Evolutionary conservation across 2,113 vertebrate genomes (phyloP).

Genomic region (Marmota flaviventris): DNA sequence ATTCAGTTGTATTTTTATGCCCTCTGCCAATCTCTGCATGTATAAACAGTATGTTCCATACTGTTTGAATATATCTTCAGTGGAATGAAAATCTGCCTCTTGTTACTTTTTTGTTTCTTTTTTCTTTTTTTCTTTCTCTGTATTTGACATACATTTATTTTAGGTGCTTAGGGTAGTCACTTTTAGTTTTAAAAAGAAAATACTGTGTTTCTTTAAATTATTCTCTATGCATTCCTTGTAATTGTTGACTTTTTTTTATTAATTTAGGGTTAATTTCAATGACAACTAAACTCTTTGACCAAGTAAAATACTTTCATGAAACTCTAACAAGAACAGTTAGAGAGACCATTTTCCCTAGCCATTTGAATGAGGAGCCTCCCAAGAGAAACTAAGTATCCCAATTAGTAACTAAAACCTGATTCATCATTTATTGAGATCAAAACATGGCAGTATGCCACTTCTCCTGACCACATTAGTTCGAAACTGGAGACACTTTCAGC

Average conservation of each 20-base stretch:
- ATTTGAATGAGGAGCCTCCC: not conserved
- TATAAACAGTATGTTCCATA: not conserved
- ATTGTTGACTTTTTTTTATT: slow-evolving; percentile 42
- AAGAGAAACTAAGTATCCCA: not conserved
- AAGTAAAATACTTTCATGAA: not conserved
- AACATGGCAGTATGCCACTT: not conserved
- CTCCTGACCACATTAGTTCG: not conserved
- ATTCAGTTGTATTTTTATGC: slow-evolving; percentile 47
- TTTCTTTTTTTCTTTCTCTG: not conserved
- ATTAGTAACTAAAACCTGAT: not conserved
- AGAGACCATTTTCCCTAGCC: not conserved
- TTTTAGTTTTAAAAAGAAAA: slow-evolving; percentile 1
- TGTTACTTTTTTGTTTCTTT: not conserved
- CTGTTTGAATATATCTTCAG: slow-evolving; percentile 13
- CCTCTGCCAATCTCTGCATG: slow-evolving; percentile 2
- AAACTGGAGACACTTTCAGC: not conserved
- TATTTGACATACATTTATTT: not conserved
- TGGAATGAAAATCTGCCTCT: not conserved
- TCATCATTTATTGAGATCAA: not conserved
- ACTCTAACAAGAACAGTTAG: not conserved
- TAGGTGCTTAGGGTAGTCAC: not conserved
- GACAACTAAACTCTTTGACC: not conserved
- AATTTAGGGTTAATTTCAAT: not conserved
- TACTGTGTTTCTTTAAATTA: not conserved
- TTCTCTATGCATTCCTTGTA: not conserved